Evolutionary conservation across 2,888 invertebrate genomes (phyloP).

Genomic region (Scrobipalpa costella): DNA sequence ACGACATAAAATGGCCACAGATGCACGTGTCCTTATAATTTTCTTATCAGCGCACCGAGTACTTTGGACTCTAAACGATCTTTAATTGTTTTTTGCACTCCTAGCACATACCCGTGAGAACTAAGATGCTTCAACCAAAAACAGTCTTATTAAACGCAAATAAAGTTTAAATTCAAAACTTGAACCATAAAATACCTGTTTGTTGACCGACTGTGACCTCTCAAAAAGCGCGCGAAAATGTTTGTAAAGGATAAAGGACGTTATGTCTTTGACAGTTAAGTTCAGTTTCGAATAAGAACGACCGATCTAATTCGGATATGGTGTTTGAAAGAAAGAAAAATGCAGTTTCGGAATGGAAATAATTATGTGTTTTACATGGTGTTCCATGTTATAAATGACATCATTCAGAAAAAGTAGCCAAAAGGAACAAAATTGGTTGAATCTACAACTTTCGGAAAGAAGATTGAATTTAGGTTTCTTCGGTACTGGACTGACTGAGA

Average conservation of each 20-base stretch:
- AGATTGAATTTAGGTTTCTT: no score
- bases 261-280: neutral
- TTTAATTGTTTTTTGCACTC: slow-evolving; percentile 8
- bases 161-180: slow-evolving; percentile 37
- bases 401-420: neutral
- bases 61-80: slow-evolving; percentile 8
- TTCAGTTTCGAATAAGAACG: neutral
- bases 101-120: slow-evolving; percentile 5
- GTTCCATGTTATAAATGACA: neutral
- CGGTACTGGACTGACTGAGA: no score
- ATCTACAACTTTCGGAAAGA: no score
- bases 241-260: neutral
- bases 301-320: slow-evolving; percentile 1
- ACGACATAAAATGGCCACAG: neutral
- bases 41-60: neutral
- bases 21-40: neutral
- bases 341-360: neutral
- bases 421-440: neutral
- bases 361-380: neutral
- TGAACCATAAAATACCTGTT: slow-evolving; percentile 58
- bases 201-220: slow-evolving; percentile 72
- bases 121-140: neutral
- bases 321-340: slow-evolving; percentile 9
- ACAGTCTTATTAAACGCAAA: neutral
- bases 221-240: slow-evolving; percentile 65